phyloP scores from a whole-genome alignment of 2,113 vertebrate species.

The Oophaga pumilio region DNA sequence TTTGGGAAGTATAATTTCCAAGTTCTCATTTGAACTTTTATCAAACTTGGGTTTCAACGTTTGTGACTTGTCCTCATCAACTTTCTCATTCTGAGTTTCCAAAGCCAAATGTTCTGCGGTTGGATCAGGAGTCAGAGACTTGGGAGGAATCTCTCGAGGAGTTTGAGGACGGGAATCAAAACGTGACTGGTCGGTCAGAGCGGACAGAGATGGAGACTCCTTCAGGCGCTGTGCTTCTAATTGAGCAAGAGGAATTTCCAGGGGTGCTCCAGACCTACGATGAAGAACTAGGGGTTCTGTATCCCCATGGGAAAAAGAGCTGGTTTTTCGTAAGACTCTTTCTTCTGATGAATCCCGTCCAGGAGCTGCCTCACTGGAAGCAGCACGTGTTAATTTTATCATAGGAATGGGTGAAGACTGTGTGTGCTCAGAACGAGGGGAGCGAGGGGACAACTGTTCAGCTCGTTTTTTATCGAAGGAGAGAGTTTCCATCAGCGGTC shows the following conservation, averaged over 20 bases:
- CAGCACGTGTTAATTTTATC: slow-evolving; percentile 76
- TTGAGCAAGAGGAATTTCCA: slow-evolving; percentile 89
- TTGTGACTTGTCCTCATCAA: background rate
- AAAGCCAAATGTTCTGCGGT: background rate
- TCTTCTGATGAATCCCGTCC: slow-evolving; percentile 75
- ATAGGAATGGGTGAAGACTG: slow-evolving; percentile 62
- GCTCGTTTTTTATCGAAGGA: slow-evolving; percentile 80
- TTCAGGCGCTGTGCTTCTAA: slow-evolving; percentile 82
- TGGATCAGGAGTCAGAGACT: slow-evolving; percentile 61
- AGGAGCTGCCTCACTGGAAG: slow-evolving; percentile 83
- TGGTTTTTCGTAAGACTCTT: slow-evolving; percentile 86
- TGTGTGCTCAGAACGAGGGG: slow-evolving; percentile 67
- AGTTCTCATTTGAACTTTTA: background rate
- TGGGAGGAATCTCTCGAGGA: slow-evolving; percentile 66
- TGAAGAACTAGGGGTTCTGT: slow-evolving; percentile 85
- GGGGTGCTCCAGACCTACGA: slow-evolving; percentile 85
- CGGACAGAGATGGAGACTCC: slow-evolving; percentile 91
- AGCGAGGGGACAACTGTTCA: slow-evolving; percentile 67
- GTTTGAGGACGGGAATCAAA: slow-evolving; percentile 75
- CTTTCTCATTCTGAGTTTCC: background rate
- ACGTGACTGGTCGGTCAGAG: slow-evolving; percentile 78
- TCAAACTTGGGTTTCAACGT: background rate
- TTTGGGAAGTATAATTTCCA: slow-evolving; percentile 28
- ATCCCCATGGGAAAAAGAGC: slow-evolving; percentile 94
- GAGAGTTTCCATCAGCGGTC: slow-evolving; percentile 91